Conservation (phyloP, 2,113 vertebrate genomes). For the Cisticola juncidis region DNA sequence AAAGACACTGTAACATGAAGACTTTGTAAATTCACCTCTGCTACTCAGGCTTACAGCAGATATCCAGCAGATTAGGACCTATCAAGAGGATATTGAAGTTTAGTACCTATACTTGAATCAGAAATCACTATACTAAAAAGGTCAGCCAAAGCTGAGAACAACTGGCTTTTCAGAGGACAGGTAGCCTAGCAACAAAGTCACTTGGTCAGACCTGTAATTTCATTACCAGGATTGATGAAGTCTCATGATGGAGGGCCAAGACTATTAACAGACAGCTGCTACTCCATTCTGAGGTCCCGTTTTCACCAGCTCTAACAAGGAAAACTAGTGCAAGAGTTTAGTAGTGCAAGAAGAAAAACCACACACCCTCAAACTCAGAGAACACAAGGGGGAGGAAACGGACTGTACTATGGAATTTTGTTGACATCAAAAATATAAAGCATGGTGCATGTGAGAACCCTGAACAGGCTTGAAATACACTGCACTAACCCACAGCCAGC, state of each 20-base stretch:
- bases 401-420: background rate
- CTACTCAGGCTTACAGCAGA: background rate
- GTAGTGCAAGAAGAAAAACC: background rate
- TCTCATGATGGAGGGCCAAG: background rate
- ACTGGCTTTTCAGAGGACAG: background rate
- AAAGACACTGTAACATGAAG: background rate
- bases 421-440: background rate
- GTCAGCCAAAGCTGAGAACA: background rate
- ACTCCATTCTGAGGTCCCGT: background rate
- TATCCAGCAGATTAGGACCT: background rate
- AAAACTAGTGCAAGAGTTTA: background rate
- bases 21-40: background rate
- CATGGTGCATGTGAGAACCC: fast-evolving
- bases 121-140: background rate
- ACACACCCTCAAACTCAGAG: fast-evolving
- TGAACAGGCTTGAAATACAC: background rate
- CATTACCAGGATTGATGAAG: constrained; percentile 11
- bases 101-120: background rate
- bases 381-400: background rate
- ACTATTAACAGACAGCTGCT: background rate
- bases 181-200: constrained; percentile 44
- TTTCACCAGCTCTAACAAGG: background rate
- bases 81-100: background rate
- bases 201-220: background rate
- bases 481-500: fast-evolving